Evolutionary conservation across 2,888 invertebrate species (phyloP).

Genomic region (Xestobium rufovillosum): DNA sequence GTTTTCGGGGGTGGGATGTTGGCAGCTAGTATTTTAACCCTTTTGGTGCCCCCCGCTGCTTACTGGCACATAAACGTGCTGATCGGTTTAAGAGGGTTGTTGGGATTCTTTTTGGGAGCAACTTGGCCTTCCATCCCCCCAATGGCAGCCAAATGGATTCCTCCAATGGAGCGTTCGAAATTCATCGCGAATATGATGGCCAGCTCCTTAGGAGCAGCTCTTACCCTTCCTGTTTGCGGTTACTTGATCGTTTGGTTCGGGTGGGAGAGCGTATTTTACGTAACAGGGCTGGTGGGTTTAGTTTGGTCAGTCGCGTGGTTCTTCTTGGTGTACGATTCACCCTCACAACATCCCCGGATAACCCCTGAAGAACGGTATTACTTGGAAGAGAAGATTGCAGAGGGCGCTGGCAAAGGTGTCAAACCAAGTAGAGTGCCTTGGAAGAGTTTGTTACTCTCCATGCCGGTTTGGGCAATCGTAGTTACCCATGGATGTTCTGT

Average conservation of each 20-base stretch:
- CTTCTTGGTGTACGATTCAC: slow-evolving; percentile 70
- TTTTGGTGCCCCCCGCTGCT: slow-evolving; percentile 73
- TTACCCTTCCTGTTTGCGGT: slow-evolving; percentile 83
- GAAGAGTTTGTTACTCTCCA: slow-evolving; percentile 58
- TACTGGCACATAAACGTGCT: slow-evolving; percentile 61
- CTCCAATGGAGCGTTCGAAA: slow-evolving; percentile 86
- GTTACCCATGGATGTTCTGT: slow-evolving; percentile 77
- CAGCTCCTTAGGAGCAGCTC: slow-evolving; percentile 83
- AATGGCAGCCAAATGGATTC: slow-evolving; percentile 91
- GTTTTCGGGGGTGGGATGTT: slow-evolving; percentile 85
- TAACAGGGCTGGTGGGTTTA: slow-evolving; percentile 68
- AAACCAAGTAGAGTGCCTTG: slow-evolving; percentile 62
- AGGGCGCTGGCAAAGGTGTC: slow-evolving; percentile 30
- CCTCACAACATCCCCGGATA: slow-evolving; percentile 76
- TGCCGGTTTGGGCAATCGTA: slow-evolving; percentile 80
- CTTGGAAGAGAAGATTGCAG: slow-evolving; percentile 62
- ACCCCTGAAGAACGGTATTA: slow-evolving; percentile 56
- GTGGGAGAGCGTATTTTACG: slow-evolving; percentile 87
- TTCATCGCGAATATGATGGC: slow-evolving; percentile 93
- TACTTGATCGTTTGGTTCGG: slow-evolving; percentile 71
- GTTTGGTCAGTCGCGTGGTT: slow-evolving; percentile 81
- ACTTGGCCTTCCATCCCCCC: slow-evolving; percentile 93
- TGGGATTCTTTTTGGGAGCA: slow-evolving; percentile 56
- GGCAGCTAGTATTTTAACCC: slow-evolving; percentile 69
- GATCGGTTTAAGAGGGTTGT: slow-evolving; percentile 60